phyloP scores from a whole-genome alignment of 1,140 invertebrate genomes.

The Dendrolimus punctatus region DNA sequence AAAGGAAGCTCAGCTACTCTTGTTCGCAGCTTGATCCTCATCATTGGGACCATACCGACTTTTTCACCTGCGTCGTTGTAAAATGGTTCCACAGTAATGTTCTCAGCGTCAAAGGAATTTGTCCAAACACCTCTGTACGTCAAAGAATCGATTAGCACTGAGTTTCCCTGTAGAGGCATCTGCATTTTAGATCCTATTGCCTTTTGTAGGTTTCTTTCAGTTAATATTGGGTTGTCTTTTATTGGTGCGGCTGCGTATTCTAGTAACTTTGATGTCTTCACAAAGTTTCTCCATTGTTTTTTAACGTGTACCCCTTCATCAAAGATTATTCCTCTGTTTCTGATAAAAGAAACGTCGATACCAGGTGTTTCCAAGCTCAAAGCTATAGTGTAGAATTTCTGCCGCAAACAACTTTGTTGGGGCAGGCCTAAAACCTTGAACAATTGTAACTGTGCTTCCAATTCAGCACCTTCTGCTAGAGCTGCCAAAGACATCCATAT shows the following conservation, averaged over 20 bases:
- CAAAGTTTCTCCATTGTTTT: constrained; percentile 4
- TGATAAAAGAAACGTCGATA: constrained; percentile 1
- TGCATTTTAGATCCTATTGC: neutral
- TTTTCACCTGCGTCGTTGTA: constrained; percentile 1
- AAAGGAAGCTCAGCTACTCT: constrained; percentile 4
- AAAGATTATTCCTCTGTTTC: constrained; percentile 3
- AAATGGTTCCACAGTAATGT: constrained; percentile 3
- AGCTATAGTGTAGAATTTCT: constrained; percentile 7
- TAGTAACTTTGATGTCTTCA: constrained; percentile 2
- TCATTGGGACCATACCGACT: constrained; percentile 6
- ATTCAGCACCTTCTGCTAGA: constrained; percentile 8
- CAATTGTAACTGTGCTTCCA: constrained; percentile 2
- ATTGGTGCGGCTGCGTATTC: constrained; percentile 1
- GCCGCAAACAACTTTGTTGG: constrained; percentile 4
- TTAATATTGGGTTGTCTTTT: neutral
- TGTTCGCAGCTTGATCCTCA: constrained; percentile 3
- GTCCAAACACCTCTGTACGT: constrained; percentile 9
- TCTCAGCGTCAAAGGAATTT: constrained; percentile 4
- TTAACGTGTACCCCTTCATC: constrained; percentile 2
- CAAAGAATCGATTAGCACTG: constrained; percentile 5
- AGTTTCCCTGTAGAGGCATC: constrained; percentile 4
- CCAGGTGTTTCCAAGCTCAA: neutral
- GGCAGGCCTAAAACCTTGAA: constrained; percentile 9
- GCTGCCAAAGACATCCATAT: constrained; percentile 11
- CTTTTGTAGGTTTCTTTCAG: neutral